Conservation (phyloP, 64 coral and sea anemone species). For the Pocillopora verrucosa region DNA sequence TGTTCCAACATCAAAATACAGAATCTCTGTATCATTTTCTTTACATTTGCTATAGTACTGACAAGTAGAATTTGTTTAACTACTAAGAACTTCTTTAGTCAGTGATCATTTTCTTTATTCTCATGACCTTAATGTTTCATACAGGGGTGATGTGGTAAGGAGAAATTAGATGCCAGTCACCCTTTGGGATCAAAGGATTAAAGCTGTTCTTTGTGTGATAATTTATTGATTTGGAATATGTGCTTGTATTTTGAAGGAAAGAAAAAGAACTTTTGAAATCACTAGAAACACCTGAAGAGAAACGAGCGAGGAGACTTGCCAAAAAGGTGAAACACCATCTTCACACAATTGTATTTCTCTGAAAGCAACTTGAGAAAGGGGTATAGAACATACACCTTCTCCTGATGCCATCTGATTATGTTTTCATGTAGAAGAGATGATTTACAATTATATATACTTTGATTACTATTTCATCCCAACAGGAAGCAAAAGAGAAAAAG, state of each 20-base stretch:
- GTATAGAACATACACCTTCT: too few relatives aligned
- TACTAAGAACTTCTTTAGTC: too few relatives aligned
- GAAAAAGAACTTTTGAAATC: slow-evolving; percentile 91
- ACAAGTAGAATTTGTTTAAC: too few relatives aligned
- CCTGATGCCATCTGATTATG: neutral
- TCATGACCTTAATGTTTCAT: too few relatives aligned
- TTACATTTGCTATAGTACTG: too few relatives aligned
- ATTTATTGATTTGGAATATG: neutral
- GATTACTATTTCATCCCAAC: neutral
- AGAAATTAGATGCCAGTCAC: too few relatives aligned
- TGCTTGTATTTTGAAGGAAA: slow-evolving; percentile 49
- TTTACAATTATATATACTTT: neutral
- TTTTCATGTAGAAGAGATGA: neutral
- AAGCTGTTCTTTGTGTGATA: too few relatives aligned
- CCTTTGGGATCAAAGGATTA: too few relatives aligned
- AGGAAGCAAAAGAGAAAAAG: slow-evolving; percentile 97
- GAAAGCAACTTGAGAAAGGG: neutral
- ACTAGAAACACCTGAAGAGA: slow-evolving; percentile 92
- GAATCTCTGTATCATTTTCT: too few relatives aligned
- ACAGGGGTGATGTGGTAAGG: too few relatives aligned
- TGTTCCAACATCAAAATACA: too few relatives aligned
- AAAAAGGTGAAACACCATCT: slow-evolving; percentile 66
- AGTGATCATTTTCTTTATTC: too few relatives aligned
- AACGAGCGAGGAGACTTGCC: slow-evolving; percentile 91
- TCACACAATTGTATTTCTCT: neutral